These are phyloP conservation scores for Bradypodion pumilum DNA, from an alignment of 2,797 vertebrate genomes.

Conservation along the genomic window DNA sequence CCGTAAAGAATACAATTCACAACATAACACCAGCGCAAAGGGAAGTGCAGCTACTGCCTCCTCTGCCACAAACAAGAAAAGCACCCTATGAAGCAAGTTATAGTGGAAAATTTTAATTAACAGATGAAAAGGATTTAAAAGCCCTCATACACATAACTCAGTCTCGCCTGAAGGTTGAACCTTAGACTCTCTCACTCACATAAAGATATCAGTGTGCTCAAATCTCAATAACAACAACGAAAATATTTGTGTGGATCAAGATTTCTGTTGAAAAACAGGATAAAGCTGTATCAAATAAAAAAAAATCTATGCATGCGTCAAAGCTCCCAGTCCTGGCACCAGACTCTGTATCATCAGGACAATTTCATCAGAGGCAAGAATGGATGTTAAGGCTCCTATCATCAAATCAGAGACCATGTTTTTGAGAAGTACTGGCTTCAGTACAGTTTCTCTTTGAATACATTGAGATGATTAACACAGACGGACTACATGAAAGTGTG, in stretches of 20 bases:
- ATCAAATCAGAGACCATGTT: neutral
- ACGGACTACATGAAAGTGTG: neutral
- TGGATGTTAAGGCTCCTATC: neutral
- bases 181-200: neutral
- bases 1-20: too few relatives aligned
- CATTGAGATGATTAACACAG: neutral
- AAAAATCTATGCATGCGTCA: neutral
- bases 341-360: neutral
- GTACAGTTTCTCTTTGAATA: neutral
- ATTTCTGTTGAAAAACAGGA: neutral
- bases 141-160: neutral
- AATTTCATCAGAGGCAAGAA: neutral
- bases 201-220: neutral
- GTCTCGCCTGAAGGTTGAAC: neutral
- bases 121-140: too few relatives aligned
- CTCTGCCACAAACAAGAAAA: neutral
- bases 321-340: neutral
- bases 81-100: neutral
- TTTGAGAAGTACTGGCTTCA: neutral
- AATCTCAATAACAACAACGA: neutral
- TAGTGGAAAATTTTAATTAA: neutral
- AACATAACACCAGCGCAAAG: neutral
- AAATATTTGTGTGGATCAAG: neutral
- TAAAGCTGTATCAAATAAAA: neutral
- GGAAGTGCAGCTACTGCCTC: too few relatives aligned